These are phyloP conservation scores for Cercopithecus mona DNA, from an alignment of 2,113 vertebrate species.

Conservation along the genomic window DNA sequence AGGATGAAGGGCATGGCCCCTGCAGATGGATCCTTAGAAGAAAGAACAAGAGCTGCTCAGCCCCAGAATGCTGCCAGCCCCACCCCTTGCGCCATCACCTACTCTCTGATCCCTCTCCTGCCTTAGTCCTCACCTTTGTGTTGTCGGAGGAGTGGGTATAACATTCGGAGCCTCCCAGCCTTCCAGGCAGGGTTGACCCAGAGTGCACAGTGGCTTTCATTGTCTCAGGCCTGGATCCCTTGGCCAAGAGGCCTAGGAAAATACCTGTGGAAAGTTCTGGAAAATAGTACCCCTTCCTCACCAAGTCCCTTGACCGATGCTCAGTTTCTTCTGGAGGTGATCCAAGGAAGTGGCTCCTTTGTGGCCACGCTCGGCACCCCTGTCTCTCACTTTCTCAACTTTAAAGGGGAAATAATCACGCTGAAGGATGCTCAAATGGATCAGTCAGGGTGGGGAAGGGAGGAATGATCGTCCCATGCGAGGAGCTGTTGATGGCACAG, in stretches of 20 bases:
- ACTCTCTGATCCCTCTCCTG: background rate
- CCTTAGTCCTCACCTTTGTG: fast-evolving
- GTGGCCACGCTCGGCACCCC: background rate
- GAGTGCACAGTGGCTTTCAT: background rate
- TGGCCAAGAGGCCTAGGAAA: background rate
- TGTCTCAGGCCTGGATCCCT: background rate
- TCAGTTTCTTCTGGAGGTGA: background rate
- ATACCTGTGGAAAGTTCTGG: constrained; percentile 26
- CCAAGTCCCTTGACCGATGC: background rate
- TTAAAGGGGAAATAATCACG: background rate
- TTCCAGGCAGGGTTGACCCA: background rate
- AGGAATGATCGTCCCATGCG: background rate
- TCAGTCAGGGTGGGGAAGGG: background rate
- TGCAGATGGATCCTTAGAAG: background rate
- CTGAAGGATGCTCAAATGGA: background rate
- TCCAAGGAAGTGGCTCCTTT: background rate
- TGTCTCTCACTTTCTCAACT: background rate
- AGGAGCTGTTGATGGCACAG: fast-evolving
- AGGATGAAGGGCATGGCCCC: background rate
- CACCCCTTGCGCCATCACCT: fast-evolving
- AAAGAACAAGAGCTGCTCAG: background rate
- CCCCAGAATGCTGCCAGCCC: background rate
- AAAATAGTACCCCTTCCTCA: background rate
- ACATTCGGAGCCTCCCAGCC: background rate
- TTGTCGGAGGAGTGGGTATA: background rate